These are phyloP conservation scores for Zonitis immaculata DNA, from an alignment of 2,888 invertebrate species.

Conservation along the genomic window DNA sequence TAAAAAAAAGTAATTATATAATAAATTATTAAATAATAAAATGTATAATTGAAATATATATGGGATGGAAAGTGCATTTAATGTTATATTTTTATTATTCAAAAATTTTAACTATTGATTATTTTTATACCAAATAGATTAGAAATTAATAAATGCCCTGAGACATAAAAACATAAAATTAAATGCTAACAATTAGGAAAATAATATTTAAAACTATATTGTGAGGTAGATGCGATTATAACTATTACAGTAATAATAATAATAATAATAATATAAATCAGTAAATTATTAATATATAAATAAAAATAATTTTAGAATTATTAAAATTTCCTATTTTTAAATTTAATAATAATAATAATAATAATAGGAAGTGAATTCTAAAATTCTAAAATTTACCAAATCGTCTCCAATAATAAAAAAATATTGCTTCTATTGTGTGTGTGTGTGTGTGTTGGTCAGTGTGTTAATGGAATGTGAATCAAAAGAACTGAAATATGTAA, in stretches of 20 bases:
- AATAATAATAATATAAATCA: background rate
- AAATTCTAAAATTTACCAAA: background rate
- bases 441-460: too few species aligned
- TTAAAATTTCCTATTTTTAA: background rate
- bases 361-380: background rate
- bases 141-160: constrained; percentile 39
- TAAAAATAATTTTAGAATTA: background rate
- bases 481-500: background rate
- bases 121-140: too few species aligned
- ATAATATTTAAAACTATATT: constrained; percentile 33
- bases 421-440: background rate
- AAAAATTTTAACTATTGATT: too few species aligned
- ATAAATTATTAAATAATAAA: constrained; percentile 25
- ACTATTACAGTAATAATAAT: constrained; percentile 5
- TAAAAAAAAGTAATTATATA: constrained; percentile 9
- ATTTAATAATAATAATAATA: too few species aligned
- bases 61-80: constrained; percentile 27
- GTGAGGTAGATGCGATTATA: constrained; percentile 43
- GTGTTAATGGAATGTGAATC: background rate
- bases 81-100: constrained; percentile 11
- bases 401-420: background rate
- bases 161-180: constrained; percentile 38
- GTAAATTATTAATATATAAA: background rate
- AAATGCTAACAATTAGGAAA: constrained; percentile 36
- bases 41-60: constrained; percentile 3